Evolutionary conservation across 2,113 vertebrate species (phyloP).

Genomic region (Perognathus longimembris): DNA sequence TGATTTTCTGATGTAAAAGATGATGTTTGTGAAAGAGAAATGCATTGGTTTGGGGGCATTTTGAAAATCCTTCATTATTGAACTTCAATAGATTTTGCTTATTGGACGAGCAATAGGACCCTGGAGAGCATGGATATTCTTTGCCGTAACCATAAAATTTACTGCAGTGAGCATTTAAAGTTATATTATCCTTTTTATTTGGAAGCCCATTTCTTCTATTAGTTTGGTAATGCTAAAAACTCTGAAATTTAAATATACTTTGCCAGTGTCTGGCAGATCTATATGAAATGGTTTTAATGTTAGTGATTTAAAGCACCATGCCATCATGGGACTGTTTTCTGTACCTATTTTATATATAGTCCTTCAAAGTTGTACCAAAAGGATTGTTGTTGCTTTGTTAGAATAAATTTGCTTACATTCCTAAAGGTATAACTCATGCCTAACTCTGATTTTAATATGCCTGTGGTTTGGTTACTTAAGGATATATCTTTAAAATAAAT

Average conservation of each 20-base stretch:
- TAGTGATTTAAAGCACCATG: constrained; percentile 55
- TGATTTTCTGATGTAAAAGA: constrained; percentile 61
- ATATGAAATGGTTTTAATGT: constrained; percentile 57
- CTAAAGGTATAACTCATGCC: constrained; percentile 44
- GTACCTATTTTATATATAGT: constrained; percentile 64
- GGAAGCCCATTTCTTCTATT: constrained; percentile 66
- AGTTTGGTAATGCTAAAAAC: constrained; percentile 43
- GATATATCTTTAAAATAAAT: constrained; percentile 54
- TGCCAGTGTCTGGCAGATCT: constrained; percentile 57
- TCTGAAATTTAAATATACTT: constrained; percentile 71
- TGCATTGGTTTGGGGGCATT: constrained; percentile 67
- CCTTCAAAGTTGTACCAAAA: constrained; percentile 57
- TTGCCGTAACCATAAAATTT: constrained; percentile 44
- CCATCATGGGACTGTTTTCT: constrained; percentile 53
- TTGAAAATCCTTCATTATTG: constrained; percentile 69
- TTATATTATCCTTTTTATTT: constrained; percentile 63
- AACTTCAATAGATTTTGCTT: constrained; percentile 69
- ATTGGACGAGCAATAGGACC: constrained; percentile 51
- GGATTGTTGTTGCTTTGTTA: constrained; percentile 49
- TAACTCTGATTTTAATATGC: constrained; percentile 58
- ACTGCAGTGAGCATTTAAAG: constrained; percentile 64
- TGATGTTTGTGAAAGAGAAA: constrained; percentile 58
- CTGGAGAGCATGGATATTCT: constrained; percentile 63
- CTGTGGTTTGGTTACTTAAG: constrained; percentile 44
- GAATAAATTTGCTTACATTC: constrained; percentile 56